Evolutionary conservation across 2,113 vertebrate species (phyloP), one percentile per base, ranked within the genome.

Genomic region (Toxostoma redivivum): DNA sequence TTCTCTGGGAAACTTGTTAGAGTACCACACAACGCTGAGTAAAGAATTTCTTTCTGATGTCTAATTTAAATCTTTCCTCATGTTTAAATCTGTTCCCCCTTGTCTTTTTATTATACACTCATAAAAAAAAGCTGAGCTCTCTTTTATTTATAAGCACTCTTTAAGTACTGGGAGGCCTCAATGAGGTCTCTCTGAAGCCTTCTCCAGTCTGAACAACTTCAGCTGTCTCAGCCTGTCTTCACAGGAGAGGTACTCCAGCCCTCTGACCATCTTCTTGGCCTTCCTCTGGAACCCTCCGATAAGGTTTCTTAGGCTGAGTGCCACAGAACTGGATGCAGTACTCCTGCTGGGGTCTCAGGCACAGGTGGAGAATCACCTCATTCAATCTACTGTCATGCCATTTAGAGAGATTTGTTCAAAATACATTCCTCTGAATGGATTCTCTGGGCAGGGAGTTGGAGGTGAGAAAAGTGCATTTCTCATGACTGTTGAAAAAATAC

Each of bases 341-440:
- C 3, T 44, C 37, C 31, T 66, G 27, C 10, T 50, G 37, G 28
- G 8, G 27, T 65, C 51, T 66, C 33, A 51, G 42, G 27, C 50
- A 51, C 50, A 65, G 50, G 14, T 44, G 33, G 25, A 42, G 17
- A 57, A 72, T 50, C 31, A 50, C 11, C 28, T 61, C 42, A 8
- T 12, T 38, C 3, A 7, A n/a, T 31, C 51, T 73, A 17, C 51
- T 58, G 37, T 37, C 28, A 4, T 0, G 0, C 28, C 28, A 14
- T 66, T 58, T 73, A 44, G 28, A 82, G 38, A 60, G 11, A 57
- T 14, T 20, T 78, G 7, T 60, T 35, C 12, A 40, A 56, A 72
- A 42, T 51, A 13, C 0, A 0, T 62, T 72, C 5, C 47, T 92
- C 13, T 72, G 14, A 38, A 19, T 31, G 31, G 21, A 27, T 54